Base-by-base conservation (phyloP, 2,113 vertebrate genomes). In the Xiphophorus hellerii region DNA sequence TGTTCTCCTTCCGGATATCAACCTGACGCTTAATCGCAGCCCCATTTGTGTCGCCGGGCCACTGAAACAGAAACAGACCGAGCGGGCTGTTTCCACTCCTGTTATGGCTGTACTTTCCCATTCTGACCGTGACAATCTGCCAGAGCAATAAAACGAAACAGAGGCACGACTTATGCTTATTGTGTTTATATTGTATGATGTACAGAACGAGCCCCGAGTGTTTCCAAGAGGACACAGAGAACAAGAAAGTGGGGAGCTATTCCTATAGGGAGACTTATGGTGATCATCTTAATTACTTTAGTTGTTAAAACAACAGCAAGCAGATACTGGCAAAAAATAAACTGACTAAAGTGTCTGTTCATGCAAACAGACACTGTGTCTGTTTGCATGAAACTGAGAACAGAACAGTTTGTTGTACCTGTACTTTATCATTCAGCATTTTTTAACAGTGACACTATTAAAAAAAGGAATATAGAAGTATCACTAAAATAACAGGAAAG, bases 71-170 rank as follows among this genome's bases (percentile, higher is more conserved):
- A 84, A 78, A 93, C 84, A 84, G 81, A 86, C 77, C 48, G 79
- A 87, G 82, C 80, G 70, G 87, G 84, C 85, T 88, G 88, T 94
- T 95, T 94, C 94, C 94, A 94, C 93, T 94, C 93, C 94, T 77
- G 83, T 94, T 95, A 94, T 91, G 94, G 94, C 82, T 51, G 74
- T 92, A 81, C 81, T 76, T 70, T 84, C 74, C 70, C 76, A 42
- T 80, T 89, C 85, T 76, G 14, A 69, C 82, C 69, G 66, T 14
- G 54, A 90, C 88, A 87, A 77, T 92, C 82, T 90, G 89, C 78
- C 86, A 74, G 84, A 88, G 84, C 82, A 81, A 67, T 91, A 91
- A 91, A 93, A 90, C 89, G 84, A 84, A 93, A 86, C 86, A 90
- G 88, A 81, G 74, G 84, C 87, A 62, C 81, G 76, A 54, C 86